Evolutionary conservation across 2,113 vertebrate genomes (phyloP).

Genomic region (Myanophis thanlyinensis): DNA sequence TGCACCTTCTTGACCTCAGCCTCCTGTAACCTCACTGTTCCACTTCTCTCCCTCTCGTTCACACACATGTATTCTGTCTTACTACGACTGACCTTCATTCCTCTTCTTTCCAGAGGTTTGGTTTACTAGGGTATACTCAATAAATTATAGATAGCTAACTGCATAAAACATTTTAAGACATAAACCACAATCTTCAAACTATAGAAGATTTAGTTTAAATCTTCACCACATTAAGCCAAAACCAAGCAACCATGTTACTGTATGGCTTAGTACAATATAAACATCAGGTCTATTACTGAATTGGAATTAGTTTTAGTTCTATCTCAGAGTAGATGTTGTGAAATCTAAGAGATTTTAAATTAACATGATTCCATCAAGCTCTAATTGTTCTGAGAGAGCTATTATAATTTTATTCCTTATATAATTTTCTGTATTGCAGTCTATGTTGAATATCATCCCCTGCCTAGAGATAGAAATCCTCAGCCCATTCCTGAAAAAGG

Average conservation of each 20-base stretch:
- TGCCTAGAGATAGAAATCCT: not conserved
- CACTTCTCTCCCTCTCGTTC: too few species aligned
- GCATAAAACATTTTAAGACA: not conserved
- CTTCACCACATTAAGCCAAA: not conserved
- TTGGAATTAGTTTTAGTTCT: not conserved
- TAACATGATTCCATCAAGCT: not conserved
- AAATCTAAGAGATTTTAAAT: not conserved
- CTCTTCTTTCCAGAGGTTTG: too few species aligned
- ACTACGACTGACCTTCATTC: too few species aligned
- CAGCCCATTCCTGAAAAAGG: not conserved
- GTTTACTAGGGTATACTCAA: not conserved
- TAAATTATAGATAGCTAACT: not conserved
- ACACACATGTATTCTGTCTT: too few species aligned
- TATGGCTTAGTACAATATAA: not conserved
- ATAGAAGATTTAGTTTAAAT: not conserved
- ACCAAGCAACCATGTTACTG: not conserved
- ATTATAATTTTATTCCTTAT: not conserved
- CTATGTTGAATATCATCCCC: not conserved
- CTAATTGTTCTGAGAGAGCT: not conserved
- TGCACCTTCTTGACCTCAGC: too few species aligned
- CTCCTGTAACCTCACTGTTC: too few species aligned
- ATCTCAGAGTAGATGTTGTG: not conserved
- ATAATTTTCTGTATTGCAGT: not conserved
- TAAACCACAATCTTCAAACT: not conserved
- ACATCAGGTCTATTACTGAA: not conserved